Evolutionary conservation across 2,797 vertebrate genomes (phyloP), one percentile per base, ranked within the genome.

Genomic region (Danio kyathit): DNA sequence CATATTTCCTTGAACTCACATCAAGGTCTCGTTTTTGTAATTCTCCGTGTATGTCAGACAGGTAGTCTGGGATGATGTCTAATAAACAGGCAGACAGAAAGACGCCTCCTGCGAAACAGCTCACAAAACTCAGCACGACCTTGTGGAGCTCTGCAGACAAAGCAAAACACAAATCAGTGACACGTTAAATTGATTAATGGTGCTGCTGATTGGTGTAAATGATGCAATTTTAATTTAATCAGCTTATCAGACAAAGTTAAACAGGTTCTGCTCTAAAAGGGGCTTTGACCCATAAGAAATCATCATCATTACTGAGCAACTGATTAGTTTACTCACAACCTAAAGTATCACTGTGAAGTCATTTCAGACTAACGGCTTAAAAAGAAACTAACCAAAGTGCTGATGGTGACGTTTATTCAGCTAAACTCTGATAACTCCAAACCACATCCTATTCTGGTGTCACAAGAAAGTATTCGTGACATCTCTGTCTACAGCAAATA

Each of bases 21-120:
- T 90, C 83, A 66, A 93, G 41, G 13, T 40, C 38, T 21, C 71
- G 89, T 19, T 65, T 84, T 0, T 83, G 60, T 81, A 97, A 90
- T 89, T 92, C 93, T 0, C 63, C 19, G 0, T 81, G 89, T 63
- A 97, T 96, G 88, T 95, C 94, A 2, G 93, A 91, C 88, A 98
- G 89, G 74, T 96, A 96, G 83, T 96, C 95, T 8, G 96, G 94
- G n/a, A 96, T 94, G 86, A 97, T 96, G 89, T 98, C 96, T 81
- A 98, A 93, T 6, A 97, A 82, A 89, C 96, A 97, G 12, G 96
- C 95, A 17, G 96, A 94, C 77, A 97, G 91, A 86, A 97, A 97
- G 60, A 97, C 94, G 0, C 96, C 96, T 0, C 96, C 96, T 0
- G 96, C 96, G 59, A 95, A 92, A 64, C 96, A 97, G 90, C 96